Evolutionary conservation across 2,797 vertebrate species (phyloP).

Genomic region (Phrynocephalus guinanensis): DNA sequence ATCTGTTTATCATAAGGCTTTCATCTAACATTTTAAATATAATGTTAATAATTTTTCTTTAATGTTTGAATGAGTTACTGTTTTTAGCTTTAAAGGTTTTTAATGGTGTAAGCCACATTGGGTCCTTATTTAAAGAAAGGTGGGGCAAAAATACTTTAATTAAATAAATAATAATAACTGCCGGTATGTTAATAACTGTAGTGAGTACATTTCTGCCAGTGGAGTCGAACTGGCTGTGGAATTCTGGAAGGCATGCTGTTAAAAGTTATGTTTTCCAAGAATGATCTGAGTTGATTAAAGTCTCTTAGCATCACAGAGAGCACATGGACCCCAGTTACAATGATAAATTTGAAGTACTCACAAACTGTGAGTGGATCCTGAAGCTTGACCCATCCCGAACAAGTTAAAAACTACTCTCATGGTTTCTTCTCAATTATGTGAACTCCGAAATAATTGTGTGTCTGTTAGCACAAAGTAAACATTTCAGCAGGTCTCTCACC

Average conservation of each 20-base stretch:
- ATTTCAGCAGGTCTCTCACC: conserved; percentile 42
- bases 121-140: too few relatives aligned
- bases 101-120: too few relatives aligned
- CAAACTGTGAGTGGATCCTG: background rate
- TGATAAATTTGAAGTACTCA: background rate
- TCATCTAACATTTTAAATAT: too few relatives aligned
- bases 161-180: too few relatives aligned
- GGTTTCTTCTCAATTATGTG: conserved; percentile 46
- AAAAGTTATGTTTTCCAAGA: too few relatives aligned
- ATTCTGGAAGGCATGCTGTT: too few relatives aligned
- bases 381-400: background rate
- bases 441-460: conserved; percentile 53
- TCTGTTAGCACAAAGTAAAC: conserved; percentile 53
- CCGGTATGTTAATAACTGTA: background rate
- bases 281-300: background rate
- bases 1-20: too few relatives aligned
- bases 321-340: background rate
- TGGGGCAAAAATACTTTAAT: too few relatives aligned
- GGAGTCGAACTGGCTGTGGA: too few relatives aligned
- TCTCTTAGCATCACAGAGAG: background rate
- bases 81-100: too few relatives aligned
- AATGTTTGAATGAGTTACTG: too few relatives aligned
- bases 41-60: too few relatives aligned
- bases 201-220: background rate
- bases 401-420: background rate